phyloP scores from a whole-genome alignment of 2,888 invertebrate genomes.

The Sinelater perroti region DNA sequence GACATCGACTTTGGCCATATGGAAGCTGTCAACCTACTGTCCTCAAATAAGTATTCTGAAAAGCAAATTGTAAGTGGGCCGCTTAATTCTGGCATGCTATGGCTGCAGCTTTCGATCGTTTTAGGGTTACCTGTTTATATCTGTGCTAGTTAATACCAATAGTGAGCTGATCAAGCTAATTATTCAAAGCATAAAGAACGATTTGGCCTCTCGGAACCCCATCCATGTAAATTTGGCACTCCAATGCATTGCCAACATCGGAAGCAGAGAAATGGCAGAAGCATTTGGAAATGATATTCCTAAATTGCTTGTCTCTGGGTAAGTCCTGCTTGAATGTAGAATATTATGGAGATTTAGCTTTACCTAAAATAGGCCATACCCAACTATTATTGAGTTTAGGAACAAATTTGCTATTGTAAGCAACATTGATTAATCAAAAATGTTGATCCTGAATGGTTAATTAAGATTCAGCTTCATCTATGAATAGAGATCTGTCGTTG shows the following conservation, averaged over 20 bases:
- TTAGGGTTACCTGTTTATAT: slow-evolving; percentile 98
- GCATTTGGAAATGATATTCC: slow-evolving; percentile 98
- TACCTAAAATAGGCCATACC: too few relatives aligned
- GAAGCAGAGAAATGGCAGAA: slow-evolving; percentile 99
- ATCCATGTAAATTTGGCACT: slow-evolving; percentile 98
- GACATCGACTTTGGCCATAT: slow-evolving; percentile 99
- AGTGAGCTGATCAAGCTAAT: slow-evolving; percentile 99
- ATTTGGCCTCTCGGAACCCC: slow-evolving; percentile 94
- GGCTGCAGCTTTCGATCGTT: slow-evolving; percentile 49
- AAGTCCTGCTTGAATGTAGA: slow-evolving; percentile 55
- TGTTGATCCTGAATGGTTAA: not conserved
- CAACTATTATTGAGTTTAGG: too few relatives aligned
- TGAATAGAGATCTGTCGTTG: too few relatives aligned
- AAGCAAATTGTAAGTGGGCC: slow-evolving; percentile 97
- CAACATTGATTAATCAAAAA: not conserved
- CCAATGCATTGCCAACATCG: slow-evolving; percentile 99
- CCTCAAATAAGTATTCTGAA: slow-evolving; percentile 99
- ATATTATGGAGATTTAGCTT: too few relatives aligned
- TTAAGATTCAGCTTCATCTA: not conserved
- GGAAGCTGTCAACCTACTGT: slow-evolving; percentile 99
- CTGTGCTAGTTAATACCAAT: slow-evolving; percentile 98
- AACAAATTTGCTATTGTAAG: too few relatives aligned
- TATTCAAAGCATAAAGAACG: slow-evolving; percentile 99
- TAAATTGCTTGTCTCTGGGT: slow-evolving; percentile 96
- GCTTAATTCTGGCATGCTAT: too few relatives aligned